Conservation (phyloP, 2,113 vertebrate species). For the Chauna torquata region DNA sequence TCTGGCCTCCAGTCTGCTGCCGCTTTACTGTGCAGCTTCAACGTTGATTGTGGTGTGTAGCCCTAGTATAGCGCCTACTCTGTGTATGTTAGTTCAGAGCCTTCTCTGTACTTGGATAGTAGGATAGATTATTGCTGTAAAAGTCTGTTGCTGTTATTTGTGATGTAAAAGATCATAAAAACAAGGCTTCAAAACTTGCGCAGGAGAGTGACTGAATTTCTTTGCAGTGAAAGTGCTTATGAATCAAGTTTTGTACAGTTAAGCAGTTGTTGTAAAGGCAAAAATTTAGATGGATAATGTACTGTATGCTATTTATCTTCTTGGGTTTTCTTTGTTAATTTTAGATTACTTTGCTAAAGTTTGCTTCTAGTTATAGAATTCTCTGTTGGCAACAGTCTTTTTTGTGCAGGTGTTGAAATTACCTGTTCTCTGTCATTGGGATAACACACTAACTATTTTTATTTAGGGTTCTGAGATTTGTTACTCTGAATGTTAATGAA, state of each 20-base stretch:
- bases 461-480: neutral
- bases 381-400: neutral
- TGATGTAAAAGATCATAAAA: neutral
- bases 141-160: neutral
- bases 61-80: neutral
- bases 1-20: neutral
- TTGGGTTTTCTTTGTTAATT: neutral
- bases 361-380: neutral
- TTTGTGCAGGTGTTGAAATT: neutral
- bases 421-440: neutral
- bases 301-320: neutral
- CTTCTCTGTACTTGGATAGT: neutral
- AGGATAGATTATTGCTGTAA: neutral
- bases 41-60: accelerated
- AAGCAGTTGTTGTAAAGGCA: neutral
- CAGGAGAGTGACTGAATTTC: neutral
- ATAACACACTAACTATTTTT: neutral
- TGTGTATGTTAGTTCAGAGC: neutral
- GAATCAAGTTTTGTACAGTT: neutral
- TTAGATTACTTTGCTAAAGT: neutral
- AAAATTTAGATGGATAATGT: neutral
- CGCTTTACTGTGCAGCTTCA: neutral
- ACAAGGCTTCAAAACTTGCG: neutral
- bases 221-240: neutral
- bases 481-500: neutral